A percentile compares a stretch with the other conserved stretches of the same genome.
phyloP scores from a whole-genome alignment of 2,113 vertebrate genomes.

The Neoarius graeffei region DNA sequence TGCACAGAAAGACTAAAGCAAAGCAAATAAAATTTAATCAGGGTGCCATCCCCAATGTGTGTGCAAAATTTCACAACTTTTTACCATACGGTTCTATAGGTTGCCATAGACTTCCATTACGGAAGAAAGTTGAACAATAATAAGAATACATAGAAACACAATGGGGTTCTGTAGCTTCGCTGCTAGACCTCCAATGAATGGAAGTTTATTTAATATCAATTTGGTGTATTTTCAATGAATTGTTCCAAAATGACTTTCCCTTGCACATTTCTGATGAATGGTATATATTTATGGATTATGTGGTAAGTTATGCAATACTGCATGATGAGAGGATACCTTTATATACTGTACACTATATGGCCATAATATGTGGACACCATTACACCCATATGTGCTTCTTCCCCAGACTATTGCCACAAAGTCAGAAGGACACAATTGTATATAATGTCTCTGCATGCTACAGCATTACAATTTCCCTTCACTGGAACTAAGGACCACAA shows the following conservation, averaged over 20 bases:
- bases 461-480: neutral
- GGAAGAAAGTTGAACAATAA: too few relatives aligned
- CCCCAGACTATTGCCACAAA: neutral
- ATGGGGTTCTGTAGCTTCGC: too few relatives aligned
- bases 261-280: conserved; percentile 54
- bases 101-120: too few relatives aligned
- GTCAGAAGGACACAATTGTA: neutral
- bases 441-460: neutral
- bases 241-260: conserved; percentile 41
- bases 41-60: too few relatives aligned
- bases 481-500: neutral
- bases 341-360: neutral
- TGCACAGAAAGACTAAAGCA: conserved; percentile 55
- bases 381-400: neutral
- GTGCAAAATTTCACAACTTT: too few relatives aligned
- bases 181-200: too few relatives aligned
- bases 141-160: too few relatives aligned
- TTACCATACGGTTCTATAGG: too few relatives aligned
- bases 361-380: neutral
- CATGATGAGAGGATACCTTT: neutral
- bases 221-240: conserved; percentile 47
- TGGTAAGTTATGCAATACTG: conserved; percentile 7
- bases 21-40: conserved; percentile 69
- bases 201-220: conserved; percentile 64
- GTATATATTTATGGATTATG: conserved; percentile 36